Conservation (phyloP, 2,113 vertebrate species). For the Echinops telfairi region DNA sequence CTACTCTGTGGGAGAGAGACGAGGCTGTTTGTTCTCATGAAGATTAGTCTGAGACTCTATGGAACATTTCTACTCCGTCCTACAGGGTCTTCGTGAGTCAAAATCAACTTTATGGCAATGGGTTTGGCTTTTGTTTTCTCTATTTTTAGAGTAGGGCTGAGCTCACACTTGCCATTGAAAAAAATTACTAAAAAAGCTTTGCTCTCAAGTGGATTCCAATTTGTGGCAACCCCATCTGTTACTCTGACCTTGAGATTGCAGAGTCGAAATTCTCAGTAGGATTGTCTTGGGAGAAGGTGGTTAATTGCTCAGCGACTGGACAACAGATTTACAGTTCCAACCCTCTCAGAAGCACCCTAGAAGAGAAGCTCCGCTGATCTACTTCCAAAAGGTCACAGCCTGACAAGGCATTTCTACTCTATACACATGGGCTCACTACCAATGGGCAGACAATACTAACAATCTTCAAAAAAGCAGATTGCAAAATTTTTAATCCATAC, state of each 20-base stretch:
- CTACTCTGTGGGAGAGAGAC: too few relatives aligned
- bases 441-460: neutral
- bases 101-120: too few relatives aligned
- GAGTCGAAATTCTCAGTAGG: neutral
- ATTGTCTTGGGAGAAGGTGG: neutral
- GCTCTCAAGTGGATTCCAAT: neutral
- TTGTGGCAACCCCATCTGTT: neutral
- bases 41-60: too few relatives aligned
- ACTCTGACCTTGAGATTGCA: neutral
- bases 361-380: neutral
- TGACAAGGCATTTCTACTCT: neutral
- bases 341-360: neutral
- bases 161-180: too few relatives aligned
- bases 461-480: neutral
- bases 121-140: too few relatives aligned
- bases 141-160: neutral
- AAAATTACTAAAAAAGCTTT: neutral
- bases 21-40: too few relatives aligned
- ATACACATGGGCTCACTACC: neutral
- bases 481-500: neutral
- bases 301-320: neutral
- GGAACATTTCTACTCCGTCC: too few relatives aligned
- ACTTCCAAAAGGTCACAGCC: neutral
- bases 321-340: too few relatives aligned
- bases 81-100: too few relatives aligned